Evolutionary conservation across 2,888 invertebrate genomes (phyloP), one percentile per base, ranked within the genome.

Genomic region (Amiota communis): DNA sequence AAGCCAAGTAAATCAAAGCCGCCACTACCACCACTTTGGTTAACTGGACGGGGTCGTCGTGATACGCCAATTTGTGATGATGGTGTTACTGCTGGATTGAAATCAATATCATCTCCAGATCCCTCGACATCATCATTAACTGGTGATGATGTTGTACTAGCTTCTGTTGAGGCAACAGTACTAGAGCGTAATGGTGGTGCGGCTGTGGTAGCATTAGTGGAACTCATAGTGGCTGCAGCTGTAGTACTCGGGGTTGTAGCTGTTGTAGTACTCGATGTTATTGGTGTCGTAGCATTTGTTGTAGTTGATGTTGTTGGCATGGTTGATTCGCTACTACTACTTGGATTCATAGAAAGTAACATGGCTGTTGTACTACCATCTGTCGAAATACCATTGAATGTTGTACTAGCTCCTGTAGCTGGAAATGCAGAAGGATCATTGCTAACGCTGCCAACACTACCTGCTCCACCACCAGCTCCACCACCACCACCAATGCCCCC

Each of bases 121-220:
- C 93, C 93, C 80, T 92, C 92, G 36, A 90, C 87, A 36, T 87
- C 87, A 61, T 91, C 91, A 65, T 76, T 86, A 4, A 77, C 76
- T 1, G 82, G 76, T 8, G 83, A 47, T 6, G 80, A 64, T 0
- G 81, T 69, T 1, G 81, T 56, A 3, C 74, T 71, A 1, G 78
- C 69, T 10, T 69, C 51, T 0, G 74, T 68, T 9, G 79, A 68
- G 8, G 81, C 71, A 15, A 59, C 20, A 8, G 74, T 20, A 64
- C 49, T 64, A n/a, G 63, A 71, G 36, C 57, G 36, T 36, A 36
- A 36, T 23, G 53, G 46, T 53, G 65, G 36, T 11, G 48, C n/a
- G 9, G 68, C 23, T 8, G 59, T 53, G 12, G 69, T 48, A 4
- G 68, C 11, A 9, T 36, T 61, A n/a, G 20, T 10, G 20, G 74